Base-by-base conservation (phyloP, 2,797 vertebrate species). In the Microctenopoma lineatum region DNA sequence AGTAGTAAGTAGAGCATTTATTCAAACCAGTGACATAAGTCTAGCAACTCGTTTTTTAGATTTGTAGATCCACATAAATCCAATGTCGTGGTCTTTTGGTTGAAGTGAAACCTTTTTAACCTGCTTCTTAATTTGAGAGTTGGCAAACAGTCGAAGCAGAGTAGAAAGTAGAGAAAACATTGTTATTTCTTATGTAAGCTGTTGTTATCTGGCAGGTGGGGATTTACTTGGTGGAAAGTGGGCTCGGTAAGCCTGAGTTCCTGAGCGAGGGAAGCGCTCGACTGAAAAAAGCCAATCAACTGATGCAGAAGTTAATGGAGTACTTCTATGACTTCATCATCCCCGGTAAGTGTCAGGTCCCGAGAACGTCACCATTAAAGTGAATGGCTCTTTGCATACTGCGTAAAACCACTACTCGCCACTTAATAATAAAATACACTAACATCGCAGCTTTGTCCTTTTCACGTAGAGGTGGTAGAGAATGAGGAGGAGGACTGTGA, bases 221-320 rank as follows among this genome's bases (percentile, higher is more conserved):
- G 78, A 95, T 99, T 81, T 97, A 96, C 84, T 88, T 99, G 79
- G 77, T 98, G 77, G 98, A 99, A 91, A 76, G 88, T 57, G 96
- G 96, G 1, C 89, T 99, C 36, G 93, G 95, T 51, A 97, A 96
- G 80, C 93, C 95, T 0, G 97, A 98, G 60, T 97, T 96, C 84
- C 93, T 97, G 68, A 97, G 97, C 56, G 96, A 98, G 80, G 96
- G 96, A 88, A 95, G 92, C 69, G 93, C 95, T 75, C 96, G 96
- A 70, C 92, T 96, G 82, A 98, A 95, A 90, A 99, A 98, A 87
- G 94, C 95, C 58, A 97, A 95, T 90, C 96, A 96, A 59, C 92
- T 98, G 3, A 93, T 97, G 90, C 97, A 98, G 86, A 98, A 95
- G 88, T 79, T 99, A 45, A 98, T 99, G 96, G 97, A 97, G 79